These are phyloP conservation scores for Protaetia brevitarsis DNA, from an alignment of 1,140 invertebrate species.

Conservation along the genomic window DNA sequence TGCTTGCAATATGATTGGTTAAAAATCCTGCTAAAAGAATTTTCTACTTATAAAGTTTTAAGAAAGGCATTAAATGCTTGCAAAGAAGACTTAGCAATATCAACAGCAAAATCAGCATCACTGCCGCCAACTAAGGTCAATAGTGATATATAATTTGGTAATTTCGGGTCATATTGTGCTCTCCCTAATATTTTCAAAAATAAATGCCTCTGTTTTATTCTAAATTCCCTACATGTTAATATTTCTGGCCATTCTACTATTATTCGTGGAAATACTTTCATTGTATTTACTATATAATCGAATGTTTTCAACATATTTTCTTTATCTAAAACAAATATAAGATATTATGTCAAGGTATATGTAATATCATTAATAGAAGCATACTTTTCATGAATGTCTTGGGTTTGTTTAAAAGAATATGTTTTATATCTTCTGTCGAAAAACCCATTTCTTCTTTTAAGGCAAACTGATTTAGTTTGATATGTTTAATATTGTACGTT, in stretches of 20 bases:
- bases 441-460: slow-evolving; percentile 74
- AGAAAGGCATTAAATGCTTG: slow-evolving; percentile 78
- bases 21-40: no score
- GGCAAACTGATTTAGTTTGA: slow-evolving; percentile 62
- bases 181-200: slow-evolving; percentile 73
- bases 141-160: slow-evolving; percentile 77
- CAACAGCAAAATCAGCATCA: slow-evolving; percentile 76
- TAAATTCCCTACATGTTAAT: slow-evolving; percentile 62
- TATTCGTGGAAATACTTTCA: slow-evolving; percentile 70
- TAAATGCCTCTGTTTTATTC: slow-evolving; percentile 69
- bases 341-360: slow-evolving; percentile 21
- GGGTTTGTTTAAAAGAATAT: slow-evolving; percentile 63
- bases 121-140: slow-evolving; percentile 60
- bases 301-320: slow-evolving; percentile 64
- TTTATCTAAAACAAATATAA: slow-evolving; percentile 61
- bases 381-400: slow-evolving; percentile 69
- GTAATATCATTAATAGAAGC: slow-evolving; percentile 38
- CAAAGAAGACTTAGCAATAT: slow-evolving; percentile 73
- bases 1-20: no score
- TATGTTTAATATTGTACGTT: slow-evolving; percentile 59
- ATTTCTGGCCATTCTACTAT: slow-evolving; percentile 65
- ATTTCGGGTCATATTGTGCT: slow-evolving; percentile 79
- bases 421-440: slow-evolving; percentile 57
- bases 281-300: slow-evolving; percentile 75
- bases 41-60: slow-evolving; percentile 78